Conservation (phyloP, 2,888 invertebrate species). For the Aphelenchoides bicaudatus region DNA sequence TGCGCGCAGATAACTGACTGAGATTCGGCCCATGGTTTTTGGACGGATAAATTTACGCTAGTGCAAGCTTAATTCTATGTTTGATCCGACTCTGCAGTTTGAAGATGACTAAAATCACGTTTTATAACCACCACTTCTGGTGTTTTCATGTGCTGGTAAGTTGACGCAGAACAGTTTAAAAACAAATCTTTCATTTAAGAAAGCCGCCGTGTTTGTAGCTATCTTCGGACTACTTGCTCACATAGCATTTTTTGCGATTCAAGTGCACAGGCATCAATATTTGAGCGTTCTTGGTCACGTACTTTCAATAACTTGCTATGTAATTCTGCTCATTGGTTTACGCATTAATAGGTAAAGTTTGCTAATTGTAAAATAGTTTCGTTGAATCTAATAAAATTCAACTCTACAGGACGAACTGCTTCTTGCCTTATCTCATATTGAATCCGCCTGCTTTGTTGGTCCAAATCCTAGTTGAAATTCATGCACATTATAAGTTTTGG, state of each 20-base stretch:
- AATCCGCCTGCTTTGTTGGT: too few relatives aligned
- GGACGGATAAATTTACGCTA: too few relatives aligned
- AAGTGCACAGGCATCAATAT: background rate
- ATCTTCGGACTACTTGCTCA: background rate
- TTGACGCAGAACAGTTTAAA: too few relatives aligned
- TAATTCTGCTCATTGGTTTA: background rate
- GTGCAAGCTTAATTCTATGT: too few relatives aligned
- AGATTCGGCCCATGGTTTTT: too few relatives aligned
- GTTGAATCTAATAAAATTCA: too few relatives aligned
- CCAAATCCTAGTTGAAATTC: conserved; percentile 3
- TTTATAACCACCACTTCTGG: too few relatives aligned
- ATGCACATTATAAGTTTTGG: conserved; percentile 5
- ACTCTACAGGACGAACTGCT: background rate
- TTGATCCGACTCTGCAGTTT: too few relatives aligned
- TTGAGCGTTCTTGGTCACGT: background rate
- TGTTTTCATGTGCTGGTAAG: too few relatives aligned
- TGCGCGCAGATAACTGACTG: too few relatives aligned
- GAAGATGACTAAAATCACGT: too few relatives aligned
- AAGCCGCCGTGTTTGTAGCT: conserved; percentile 1
- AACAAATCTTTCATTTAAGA: conserved; percentile 6
- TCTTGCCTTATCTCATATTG: background rate
- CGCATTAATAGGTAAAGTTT: background rate
- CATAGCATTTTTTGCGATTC: background rate
- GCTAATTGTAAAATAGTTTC: background rate
- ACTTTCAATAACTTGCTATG: conserved; percentile 1